Percentiles rank a stretch among this genome's conserved stretches.
phyloP scores from a whole-genome alignment of 2,113 vertebrate genomes.

The Lutjanus erythropterus region DNA sequence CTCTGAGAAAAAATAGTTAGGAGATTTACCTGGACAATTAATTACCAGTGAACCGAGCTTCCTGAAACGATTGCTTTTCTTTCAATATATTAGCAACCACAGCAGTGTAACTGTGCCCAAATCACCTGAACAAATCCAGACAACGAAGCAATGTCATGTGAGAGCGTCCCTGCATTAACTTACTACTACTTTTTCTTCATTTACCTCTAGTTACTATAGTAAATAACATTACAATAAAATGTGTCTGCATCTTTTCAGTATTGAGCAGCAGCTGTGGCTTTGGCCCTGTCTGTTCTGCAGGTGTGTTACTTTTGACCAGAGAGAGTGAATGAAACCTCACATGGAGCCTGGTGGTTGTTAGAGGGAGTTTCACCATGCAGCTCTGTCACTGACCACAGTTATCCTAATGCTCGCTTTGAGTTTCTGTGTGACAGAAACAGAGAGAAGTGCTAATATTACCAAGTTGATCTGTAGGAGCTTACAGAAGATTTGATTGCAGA shows the following conservation, averaged over 20 bases:
- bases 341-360: background rate
- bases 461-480: slow-evolving; percentile 21
- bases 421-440: background rate
- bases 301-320: slow-evolving; percentile 22
- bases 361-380: background rate
- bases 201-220: background rate
- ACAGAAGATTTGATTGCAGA: slow-evolving; percentile 39
- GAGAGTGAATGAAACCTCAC: slow-evolving; percentile 12
- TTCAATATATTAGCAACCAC: background rate
- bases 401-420: background rate
- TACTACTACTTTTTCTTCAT: background rate
- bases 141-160: slow-evolving; percentile 22
- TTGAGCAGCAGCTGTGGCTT: slow-evolving; percentile 17
- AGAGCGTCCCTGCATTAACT: slow-evolving; percentile 9
- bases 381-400: background rate
- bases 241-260: slow-evolving; percentile 4
- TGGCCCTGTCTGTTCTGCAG: background rate
- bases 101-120: background rate
- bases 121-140: background rate
- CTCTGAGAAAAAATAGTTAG: too few relatives aligned
- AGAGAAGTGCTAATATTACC: slow-evolving; percentile 43
- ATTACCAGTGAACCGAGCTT: background rate
- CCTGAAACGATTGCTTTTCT: background rate
- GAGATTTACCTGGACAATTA: too few relatives aligned
- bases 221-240: slow-evolving; percentile 25